phyloP scores from a whole-genome alignment of 2,113 vertebrate species.

The Muntiacus reevesi region DNA sequence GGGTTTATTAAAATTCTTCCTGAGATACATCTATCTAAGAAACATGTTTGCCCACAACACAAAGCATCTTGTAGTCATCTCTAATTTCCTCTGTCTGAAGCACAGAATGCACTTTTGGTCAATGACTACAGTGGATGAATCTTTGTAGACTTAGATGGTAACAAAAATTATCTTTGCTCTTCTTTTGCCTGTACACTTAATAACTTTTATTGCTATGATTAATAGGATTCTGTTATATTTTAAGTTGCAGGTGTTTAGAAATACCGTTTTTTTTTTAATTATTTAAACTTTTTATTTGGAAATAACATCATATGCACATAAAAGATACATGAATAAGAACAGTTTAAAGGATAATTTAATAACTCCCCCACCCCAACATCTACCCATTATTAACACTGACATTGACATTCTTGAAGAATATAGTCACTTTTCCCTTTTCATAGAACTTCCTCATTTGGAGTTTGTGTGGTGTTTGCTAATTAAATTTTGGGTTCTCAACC shows the following conservation, averaged over 20 bases:
- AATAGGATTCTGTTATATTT: background rate
- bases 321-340: background rate
- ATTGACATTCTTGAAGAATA: background rate
- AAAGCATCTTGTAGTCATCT: background rate
- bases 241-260: background rate
- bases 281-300: background rate
- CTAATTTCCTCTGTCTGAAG: background rate
- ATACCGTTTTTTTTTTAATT: background rate
- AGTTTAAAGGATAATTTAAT: background rate
- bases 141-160: background rate
- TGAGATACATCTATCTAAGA: background rate
- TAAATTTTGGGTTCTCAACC: background rate
- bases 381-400: background rate
- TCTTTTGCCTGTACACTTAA: background rate
- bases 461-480: background rate
- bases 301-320: background rate
- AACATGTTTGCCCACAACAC: background rate
- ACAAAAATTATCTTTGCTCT: background rate
- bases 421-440: background rate
- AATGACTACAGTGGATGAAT: background rate
- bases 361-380: background rate
- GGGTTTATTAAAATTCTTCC: background rate
- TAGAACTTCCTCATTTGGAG: background rate
- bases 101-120: background rate
- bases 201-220: background rate